Evolutionary conservation across 2,888 invertebrate genomes (phyloP), one percentile per base, ranked within the genome.

Genomic region (Mystacides longicornis): DNA sequence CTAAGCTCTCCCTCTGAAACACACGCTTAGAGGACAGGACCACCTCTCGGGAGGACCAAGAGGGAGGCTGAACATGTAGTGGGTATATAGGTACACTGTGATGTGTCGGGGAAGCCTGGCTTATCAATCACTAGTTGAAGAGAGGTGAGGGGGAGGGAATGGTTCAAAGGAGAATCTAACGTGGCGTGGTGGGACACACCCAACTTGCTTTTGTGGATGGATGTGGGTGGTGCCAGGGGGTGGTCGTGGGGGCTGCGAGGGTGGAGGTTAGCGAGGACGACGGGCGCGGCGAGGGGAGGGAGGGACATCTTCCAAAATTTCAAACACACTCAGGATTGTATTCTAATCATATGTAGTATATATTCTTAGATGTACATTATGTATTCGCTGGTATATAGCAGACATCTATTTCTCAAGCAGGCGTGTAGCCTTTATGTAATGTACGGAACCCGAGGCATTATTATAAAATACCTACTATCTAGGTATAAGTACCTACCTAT

Each of bases 91-190:
- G 47, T 37, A 51, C 51, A 51, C 51, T 45, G 43, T 51, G 53
- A 53, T 53, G 53, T 53, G 53, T 47, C 47, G 53, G 53, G 42
- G 53, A 53, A 53, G 47, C 53, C 53, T 48, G 53, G 56, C 60
- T 60, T 60, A 60, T 60, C 60, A 60, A 60, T 60, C 60, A 60
- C 60, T 55, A 53, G 37, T 48, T 57, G 58, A 49, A 23, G 52
- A 22, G 46, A 52, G 49, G 49, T 51, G 11, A 37, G 20, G 1
- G 43, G 31, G 49, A 45, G 52, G 52, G 55, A 49, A 27, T 37
- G 37, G 37, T 27, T 51, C 48, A 48, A 48, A 48, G 48, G 48
- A 21, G 48, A 48, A 48, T 48, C 21, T 48, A 48, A 48, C 48
- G 48, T 48, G 21, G 48, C 23, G 18, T 48, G 48, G 48, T 48